These are phyloP conservation scores for Sturmia bella DNA, from an alignment of 2,888 invertebrate species.

Conservation along the genomic window DNA sequence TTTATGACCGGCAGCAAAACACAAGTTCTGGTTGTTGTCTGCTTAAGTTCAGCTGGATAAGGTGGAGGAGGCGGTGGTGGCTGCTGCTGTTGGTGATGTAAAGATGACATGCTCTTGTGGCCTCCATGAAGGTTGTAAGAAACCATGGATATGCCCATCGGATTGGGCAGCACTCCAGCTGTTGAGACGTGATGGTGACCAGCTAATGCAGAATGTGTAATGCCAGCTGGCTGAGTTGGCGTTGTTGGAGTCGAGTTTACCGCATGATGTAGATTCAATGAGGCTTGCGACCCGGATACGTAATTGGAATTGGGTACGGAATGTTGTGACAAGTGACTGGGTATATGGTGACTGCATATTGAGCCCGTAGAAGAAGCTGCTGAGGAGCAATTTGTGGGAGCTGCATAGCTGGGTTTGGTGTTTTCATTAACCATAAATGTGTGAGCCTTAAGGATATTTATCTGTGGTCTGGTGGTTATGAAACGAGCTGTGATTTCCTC, in stretches of 20 bases:
- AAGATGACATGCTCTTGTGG: slow-evolving; percentile 85
- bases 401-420: slow-evolving; percentile 84
- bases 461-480: slow-evolving; percentile 89
- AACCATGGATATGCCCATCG: slow-evolving; percentile 82
- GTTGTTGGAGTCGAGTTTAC: slow-evolving; percentile 78
- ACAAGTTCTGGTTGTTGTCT: slow-evolving; percentile 83
- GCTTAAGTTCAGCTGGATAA: slow-evolving; percentile 83
- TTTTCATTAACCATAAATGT: slow-evolving; percentile 86
- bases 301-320: slow-evolving; percentile 79
- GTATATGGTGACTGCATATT: slow-evolving; percentile 65
- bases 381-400: slow-evolving; percentile 80
- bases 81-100: slow-evolving; percentile 76
- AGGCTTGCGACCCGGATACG: slow-evolving; percentile 76
- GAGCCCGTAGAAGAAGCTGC: slow-evolving; percentile 76
- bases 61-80: slow-evolving; percentile 79
- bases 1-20: slow-evolving; percentile 85
- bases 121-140: slow-evolving; percentile 84
- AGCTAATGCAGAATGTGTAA: slow-evolving; percentile 68
- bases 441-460: slow-evolving; percentile 89
- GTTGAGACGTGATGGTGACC: slow-evolving; percentile 67
- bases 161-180: slow-evolving; percentile 73
- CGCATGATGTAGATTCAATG: slow-evolving; percentile 71
- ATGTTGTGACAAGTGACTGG: slow-evolving; percentile 75
- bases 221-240: slow-evolving; percentile 73
- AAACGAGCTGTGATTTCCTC: slow-evolving; percentile 90